phyloP scores from a whole-genome alignment of 2,797 vertebrate genomes.

The Denticeps clupeoides region DNA sequence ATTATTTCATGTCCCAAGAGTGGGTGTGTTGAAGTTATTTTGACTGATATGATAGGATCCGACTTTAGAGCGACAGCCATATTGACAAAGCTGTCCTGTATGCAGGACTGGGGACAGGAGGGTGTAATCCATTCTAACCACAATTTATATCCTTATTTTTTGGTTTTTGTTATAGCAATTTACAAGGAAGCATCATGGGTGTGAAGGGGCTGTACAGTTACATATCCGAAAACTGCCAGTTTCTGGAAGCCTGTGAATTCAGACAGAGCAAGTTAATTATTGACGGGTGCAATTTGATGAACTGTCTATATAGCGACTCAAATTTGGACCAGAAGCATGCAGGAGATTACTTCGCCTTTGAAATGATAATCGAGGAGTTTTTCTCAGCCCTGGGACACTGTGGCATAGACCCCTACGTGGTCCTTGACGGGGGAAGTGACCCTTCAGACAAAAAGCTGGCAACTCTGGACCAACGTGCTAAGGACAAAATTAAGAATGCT shows the following conservation, averaged over 20 bases:
- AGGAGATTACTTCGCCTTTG: constrained; percentile 68
- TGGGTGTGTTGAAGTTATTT: too few species aligned
- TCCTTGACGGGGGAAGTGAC: constrained; percentile 68
- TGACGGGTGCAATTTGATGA: constrained; percentile 64
- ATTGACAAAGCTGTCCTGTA: too few species aligned
- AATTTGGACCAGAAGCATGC: constrained; percentile 57
- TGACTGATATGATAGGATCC: too few species aligned
- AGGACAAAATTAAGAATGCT: constrained; percentile 42
- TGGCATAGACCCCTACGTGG: constrained; percentile 57
- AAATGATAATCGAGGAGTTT: constrained; percentile 45
- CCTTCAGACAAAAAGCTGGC: constrained; percentile 53
- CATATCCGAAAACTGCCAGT: constrained; percentile 37
- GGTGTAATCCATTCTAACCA: neutral
- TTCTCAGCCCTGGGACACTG: constrained; percentile 55
- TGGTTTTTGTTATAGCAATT: constrained; percentile 9
- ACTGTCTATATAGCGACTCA: constrained; percentile 54
- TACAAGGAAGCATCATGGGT: constrained; percentile 52
- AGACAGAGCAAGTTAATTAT: constrained; percentile 57
- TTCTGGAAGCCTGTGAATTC: constrained; percentile 50
- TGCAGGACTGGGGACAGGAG: too few species aligned
- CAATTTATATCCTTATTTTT: neutral
- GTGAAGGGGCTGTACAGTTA: constrained; percentile 51
- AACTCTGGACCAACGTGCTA: constrained; percentile 39
- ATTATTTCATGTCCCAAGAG: too few species aligned
- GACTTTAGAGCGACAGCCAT: too few species aligned